Percentiles rank a stretch among this genome's conserved stretches.
These are phyloP conservation scores for Aulostomus chinensis DNA, from an alignment of 2,797 vertebrate genomes.

Conservation along the genomic window DNA sequence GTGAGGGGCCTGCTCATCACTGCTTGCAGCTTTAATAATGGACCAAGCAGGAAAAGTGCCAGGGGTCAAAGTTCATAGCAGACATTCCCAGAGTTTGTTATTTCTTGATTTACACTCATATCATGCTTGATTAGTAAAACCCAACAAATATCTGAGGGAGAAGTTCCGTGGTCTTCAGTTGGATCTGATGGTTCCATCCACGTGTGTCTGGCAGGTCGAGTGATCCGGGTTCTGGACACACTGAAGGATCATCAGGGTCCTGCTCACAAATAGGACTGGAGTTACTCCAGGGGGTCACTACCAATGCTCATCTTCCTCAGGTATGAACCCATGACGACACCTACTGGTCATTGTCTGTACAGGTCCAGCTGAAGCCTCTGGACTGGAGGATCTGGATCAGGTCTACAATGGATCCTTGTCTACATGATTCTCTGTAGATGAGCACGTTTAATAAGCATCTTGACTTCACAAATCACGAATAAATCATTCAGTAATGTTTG, in stretches of 20 bases:
- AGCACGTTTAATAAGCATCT: no score
- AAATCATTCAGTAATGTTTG: no score
- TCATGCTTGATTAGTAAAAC: no score
- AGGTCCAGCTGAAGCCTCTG: conserved; percentile 81
- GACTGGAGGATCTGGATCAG: conserved; percentile 69
- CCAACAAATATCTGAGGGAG: no score
- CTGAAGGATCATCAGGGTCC: conserved; percentile 73
- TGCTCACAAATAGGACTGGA: conserved; percentile 33
- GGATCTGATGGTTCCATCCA: conserved; percentile 6
- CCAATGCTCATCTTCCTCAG: no score
- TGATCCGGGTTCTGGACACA: conserved; percentile 65
- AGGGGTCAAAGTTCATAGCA: no score
- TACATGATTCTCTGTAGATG: conserved; percentile 75
- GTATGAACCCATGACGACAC: conserved; percentile 9
- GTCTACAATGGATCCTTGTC: conserved; percentile 70
- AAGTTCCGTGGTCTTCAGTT: conserved; percentile 6
- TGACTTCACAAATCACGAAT: no score
- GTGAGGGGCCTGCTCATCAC: no score
- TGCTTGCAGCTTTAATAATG: no score
- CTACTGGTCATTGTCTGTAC: conserved; percentile 75
- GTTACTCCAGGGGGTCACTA: not conserved
- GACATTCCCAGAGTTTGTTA: no score
- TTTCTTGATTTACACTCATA: no score
- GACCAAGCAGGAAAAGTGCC: no score
- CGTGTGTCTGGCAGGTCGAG: conserved; percentile 51